Conservation (phyloP, 2,888 invertebrate species). For the Deilephila elpenor region DNA sequence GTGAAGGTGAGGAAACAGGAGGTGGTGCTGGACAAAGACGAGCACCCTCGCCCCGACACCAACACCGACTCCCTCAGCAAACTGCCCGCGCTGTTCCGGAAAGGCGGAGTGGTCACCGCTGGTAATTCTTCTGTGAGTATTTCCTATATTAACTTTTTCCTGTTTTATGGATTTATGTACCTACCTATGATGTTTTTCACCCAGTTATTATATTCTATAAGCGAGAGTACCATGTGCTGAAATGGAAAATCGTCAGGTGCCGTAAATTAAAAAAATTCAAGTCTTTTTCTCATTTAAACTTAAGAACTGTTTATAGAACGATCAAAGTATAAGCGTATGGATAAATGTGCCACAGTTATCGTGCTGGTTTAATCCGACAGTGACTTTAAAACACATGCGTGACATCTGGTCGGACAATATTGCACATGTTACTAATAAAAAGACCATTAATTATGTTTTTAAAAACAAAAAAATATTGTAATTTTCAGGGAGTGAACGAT, state of each 20-base stretch:
- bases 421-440: neutral
- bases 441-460: neutral
- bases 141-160: neutral
- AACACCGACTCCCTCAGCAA: constrained; percentile 92
- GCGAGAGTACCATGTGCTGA: too few relatives aligned
- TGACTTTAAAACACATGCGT: too few relatives aligned
- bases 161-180: too few relatives aligned
- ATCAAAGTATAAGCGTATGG: neutral
- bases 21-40: constrained; percentile 91
- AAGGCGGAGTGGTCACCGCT: constrained; percentile 97
- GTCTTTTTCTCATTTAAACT: too few relatives aligned
- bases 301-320: too few relatives aligned
- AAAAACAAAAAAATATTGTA: neutral
- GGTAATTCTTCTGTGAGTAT: constrained; percentile 93
- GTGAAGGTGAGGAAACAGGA: constrained; percentile 93
- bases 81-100: constrained; percentile 94
- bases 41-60: constrained; percentile 95
- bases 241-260: too few relatives aligned
- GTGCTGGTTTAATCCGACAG: too few relatives aligned
- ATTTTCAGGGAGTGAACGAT: constrained; percentile 94
- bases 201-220: too few relatives aligned
- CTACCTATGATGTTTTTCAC: too few relatives aligned
- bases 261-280: too few relatives aligned
- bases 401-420: too few relatives aligned
- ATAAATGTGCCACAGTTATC: too few relatives aligned